Evolutionary conservation across 2,113 vertebrate species (phyloP), one percentile per base, ranked within the genome.

Genomic region (Prolemur simus): DNA sequence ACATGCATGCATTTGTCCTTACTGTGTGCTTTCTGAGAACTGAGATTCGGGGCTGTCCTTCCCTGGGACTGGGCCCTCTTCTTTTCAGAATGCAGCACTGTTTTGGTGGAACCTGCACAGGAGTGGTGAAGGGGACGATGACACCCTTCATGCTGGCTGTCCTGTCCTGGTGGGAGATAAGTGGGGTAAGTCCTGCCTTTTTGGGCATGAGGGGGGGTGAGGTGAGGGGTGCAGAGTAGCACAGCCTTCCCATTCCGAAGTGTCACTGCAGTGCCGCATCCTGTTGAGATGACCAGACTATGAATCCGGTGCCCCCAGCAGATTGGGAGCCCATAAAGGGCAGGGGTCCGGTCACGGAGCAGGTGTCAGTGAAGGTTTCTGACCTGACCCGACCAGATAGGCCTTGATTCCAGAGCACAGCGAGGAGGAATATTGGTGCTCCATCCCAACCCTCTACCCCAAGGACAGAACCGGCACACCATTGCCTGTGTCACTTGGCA

Each of bases 41-140:
- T 21, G 32, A 71, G 52, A 14, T 25, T 49, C 66, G 34, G 32
- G 60, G 2, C 15, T 8, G 34, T 69, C 0, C 3, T 0, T 39
- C 32, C 8, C 17, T 23, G 34, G 29, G 29, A 5, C 0, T 71
- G 71, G 94, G 69, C 37, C 84, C 80, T 91, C 25, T 94, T 32
- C 32, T 94, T 84, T 21, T 0, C 98, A 99, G 99, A 99, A 99
- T 0, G 99, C 99, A 0, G 99, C 99, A 29, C 98, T 99, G 20
- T 99, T 99, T 98, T 99, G 99, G 99, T 99, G 99, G 99, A 99
- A 99, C 98, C 99, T 99, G 49, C 99, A 97, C 25, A 99, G 98
- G 97, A 99, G 99, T 0, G 99, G 99, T 34, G 97, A 98, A 0
- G 99, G 99, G 0, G 97, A 99, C 0, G 98, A 18, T 0, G 99